Base-by-base conservation (phyloP, 37 sponge, comb jelly and placozoan genomes). In the Cliona cf. orientalis region DNA sequence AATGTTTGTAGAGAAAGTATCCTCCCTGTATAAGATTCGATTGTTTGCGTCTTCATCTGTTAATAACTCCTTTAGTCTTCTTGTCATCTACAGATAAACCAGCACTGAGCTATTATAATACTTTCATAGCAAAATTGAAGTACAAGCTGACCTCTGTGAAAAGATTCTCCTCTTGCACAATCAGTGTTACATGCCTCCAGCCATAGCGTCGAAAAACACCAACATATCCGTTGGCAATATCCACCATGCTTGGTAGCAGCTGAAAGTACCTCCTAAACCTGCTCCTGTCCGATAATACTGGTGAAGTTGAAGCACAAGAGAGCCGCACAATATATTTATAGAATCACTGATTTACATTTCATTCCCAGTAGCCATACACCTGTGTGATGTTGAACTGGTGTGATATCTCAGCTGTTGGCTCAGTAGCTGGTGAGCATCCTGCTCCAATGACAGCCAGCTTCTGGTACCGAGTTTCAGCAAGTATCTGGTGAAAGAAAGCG, bases 381-480 rank as follows among this genome's bases (percentile, higher is more conserved):
- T 75, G 76, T 33, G 59, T 75, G 45, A 75, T 29, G 33, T 75
- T 75, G 61, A 58, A 75, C 29, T 55, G 58, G 61, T 75, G 76
- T 26, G 58, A 55, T 31, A 75, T 53, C 37, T 75, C 76, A 28
- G 76, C 76, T 7, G 41, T 57, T 11, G 76, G 76, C 32, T 75
- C 76, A 57, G 76, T 75, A 14, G 76, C 76, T 22, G 58, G 6
- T 29, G 76, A 75, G 58, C 76, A 75, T 28, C 76, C 76, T 34
- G 39, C 32, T 12, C 76, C 76, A 9, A 75, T 33, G 37, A 75
- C 39, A 17, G 61, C 76, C 33, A 75, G 39, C 33, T 75, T 75
- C 6, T 33, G 14, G 2, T 39, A 17, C 3, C 76, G 61, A 75
- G 22, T 12, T 17, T 12, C 19, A 31, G 62, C 23, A 14, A 75